Evolutionary conservation across 2,888 invertebrate genomes (phyloP), one percentile per base, ranked within the genome.

Genomic region (Boloria selene): DNA sequence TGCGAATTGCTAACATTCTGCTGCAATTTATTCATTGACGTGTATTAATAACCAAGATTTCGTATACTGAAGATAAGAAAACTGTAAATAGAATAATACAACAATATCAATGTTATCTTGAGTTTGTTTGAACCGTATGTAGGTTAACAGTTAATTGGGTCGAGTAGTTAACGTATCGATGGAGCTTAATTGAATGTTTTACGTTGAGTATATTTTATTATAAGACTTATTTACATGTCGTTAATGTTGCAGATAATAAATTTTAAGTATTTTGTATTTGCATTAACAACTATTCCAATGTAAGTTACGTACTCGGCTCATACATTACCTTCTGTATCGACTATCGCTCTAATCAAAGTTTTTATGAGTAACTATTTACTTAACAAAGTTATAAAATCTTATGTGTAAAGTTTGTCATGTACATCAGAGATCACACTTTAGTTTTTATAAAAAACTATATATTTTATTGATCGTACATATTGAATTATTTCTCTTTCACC

Each of bases 141-240:
- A 80, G 86, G 87, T 86, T 85, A 87, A 83, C 82, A 76, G 81
- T 80, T 84, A 88, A 87, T 84, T 82, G 79, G 89, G 88, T 85
- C 86, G 83, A 84, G 83, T 80, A 81, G 79, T 79, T 77, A 70
- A 74, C 71, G 74, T 72, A 65, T 70, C 79, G 76, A 79, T 79
- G 75, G 74, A 75, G 77, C 77, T 75, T 74, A 79, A 81, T 81
- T 79, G 83, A 83, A 82, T 80, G 73, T 68, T 74, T 69, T 61
- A 63, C 60, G 65, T 63, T 63, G 47, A 59, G 59, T 16, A 4
- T 56, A 45, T 45, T 38, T 56, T 56, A 42, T 55, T 44, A 18
- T 54, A 42, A 14, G 14, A 38, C 10, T 38, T 14, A 7, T 17
- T 42, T 3, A 42, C 38, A 42, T 3, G 7, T 49, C 5, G 16